Conservation (phyloP, 2,888 invertebrate genomes). For the Julus scandinavius region DNA sequence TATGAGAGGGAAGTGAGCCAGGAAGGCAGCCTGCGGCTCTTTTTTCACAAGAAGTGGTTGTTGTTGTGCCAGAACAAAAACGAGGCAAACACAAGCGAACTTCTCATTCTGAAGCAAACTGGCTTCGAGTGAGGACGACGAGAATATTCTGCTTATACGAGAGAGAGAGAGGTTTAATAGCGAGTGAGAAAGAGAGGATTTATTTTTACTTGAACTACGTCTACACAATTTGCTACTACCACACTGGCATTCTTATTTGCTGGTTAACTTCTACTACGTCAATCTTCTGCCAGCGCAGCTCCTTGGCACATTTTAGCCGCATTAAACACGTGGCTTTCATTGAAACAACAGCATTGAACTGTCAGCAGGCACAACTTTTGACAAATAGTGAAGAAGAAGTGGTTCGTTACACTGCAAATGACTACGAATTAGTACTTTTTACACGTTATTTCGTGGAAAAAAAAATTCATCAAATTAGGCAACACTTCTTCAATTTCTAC, state of each 20-base stretch:
- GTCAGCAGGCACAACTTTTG: not conserved
- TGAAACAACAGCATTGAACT: constrained; percentile 31
- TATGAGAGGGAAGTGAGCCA: constrained; percentile 5
- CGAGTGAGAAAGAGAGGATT: not conserved
- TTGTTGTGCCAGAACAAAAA: constrained; percentile 42
- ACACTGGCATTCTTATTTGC: too few relatives aligned
- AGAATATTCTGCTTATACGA: not conserved
- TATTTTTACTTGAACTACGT: not conserved
- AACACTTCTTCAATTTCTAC: not conserved
- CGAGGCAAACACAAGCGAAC: constrained; percentile 8
- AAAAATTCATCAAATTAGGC: not conserved
- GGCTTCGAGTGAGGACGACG: not conserved
- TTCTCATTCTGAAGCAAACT: constrained; percentile 27
- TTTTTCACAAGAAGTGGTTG: constrained; percentile 15
- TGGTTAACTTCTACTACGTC: too few relatives aligned
- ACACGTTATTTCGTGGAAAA: not conserved
- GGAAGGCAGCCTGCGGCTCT: constrained; percentile 5
- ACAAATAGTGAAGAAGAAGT: not conserved
- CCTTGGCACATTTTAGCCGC: constrained; percentile 39
- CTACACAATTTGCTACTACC: not conserved
- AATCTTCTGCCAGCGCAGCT: not conserved
- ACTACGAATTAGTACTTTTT: not conserved
- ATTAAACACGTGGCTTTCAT: constrained; percentile 40
- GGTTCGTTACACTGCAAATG: not conserved
- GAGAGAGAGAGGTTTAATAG: not conserved